A percentile compares a stretch with the other conserved stretches of the same genome.
Conservation (phyloP, 2,797 vertebrate genomes). For the Pangasius djambal region DNA sequence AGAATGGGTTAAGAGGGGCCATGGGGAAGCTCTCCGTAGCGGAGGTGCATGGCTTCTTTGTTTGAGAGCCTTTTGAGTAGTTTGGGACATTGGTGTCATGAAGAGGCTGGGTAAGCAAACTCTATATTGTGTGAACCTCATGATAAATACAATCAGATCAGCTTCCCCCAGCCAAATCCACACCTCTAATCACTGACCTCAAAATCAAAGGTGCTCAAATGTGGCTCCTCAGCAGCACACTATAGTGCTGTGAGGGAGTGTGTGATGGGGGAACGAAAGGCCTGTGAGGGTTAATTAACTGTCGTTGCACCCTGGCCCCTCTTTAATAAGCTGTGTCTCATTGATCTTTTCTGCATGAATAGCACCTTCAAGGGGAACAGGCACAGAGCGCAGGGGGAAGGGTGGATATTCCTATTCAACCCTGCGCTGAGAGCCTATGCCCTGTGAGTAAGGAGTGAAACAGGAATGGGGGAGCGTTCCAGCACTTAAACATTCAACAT, state of each 20-base stretch:
- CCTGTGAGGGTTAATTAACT: conserved; percentile 66
- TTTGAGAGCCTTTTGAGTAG: not conserved
- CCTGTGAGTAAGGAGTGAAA: conserved; percentile 59
- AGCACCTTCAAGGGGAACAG: conserved; percentile 48
- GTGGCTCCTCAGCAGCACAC: not conserved
- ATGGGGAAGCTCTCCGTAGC: not conserved
- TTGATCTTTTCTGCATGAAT: conserved; percentile 60
- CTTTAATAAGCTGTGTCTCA: conserved; percentile 65
- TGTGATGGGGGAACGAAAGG: conserved; percentile 16
- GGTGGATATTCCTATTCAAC: conserved; percentile 29
- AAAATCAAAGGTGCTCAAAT: conserved; percentile 13
- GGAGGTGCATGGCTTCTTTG: not conserved
- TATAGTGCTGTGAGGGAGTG: not conserved
- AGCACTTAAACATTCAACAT: not conserved
- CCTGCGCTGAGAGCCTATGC: conserved; percentile 39
- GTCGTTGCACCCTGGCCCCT: conserved; percentile 55
- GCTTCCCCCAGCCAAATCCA: not conserved
- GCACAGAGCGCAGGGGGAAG: conserved; percentile 24
- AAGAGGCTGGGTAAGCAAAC: conserved; percentile 32
- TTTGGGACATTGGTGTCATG: not conserved
- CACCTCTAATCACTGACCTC: not conserved
- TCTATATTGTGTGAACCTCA: not conserved
- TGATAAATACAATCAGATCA: conserved; percentile 22
- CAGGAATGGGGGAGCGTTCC: conserved; percentile 35
- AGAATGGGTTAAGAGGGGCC: conserved; percentile 11